A percentile compares a stretch with the other conserved stretches of the same genome.
Evolutionary conservation across 2,888 invertebrate genomes (phyloP).

Genomic region (Lottia scabra): DNA sequence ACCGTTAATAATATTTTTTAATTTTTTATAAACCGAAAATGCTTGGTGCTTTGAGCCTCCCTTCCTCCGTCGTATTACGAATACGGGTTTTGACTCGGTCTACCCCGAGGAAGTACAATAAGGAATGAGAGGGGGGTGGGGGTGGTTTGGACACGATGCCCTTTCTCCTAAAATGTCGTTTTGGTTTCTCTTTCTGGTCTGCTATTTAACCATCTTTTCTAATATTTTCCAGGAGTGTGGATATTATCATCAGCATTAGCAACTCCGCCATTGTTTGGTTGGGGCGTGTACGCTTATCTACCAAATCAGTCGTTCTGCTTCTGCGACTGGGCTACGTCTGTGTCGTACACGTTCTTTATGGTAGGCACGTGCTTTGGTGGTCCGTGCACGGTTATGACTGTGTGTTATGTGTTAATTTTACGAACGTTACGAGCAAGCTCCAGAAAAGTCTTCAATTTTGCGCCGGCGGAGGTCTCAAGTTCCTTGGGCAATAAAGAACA

Average conservation of each 20-base stretch:
- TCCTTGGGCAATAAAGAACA: not conserved
- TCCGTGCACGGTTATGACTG: slow-evolving; percentile 56
- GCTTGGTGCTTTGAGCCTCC: no score
- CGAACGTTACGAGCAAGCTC: slow-evolving; percentile 33
- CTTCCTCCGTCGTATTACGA: no score
- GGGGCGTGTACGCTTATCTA: slow-evolving; percentile 56
- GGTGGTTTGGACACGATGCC: no score
- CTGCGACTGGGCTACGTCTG: slow-evolving; percentile 54
- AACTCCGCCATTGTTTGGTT: slow-evolving; percentile 55
- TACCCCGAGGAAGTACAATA: no score
- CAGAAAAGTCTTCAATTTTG: not conserved
- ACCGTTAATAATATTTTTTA: no score
- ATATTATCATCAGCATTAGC: slow-evolving; percentile 46
- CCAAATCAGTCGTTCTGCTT: slow-evolving; percentile 57
- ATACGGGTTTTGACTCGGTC: no score
- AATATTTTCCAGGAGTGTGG: slow-evolving; percentile 52
- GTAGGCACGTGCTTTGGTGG: slow-evolving; percentile 58
- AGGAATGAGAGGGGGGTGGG: no score
- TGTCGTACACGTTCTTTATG: slow-evolving; percentile 62
- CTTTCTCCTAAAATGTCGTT: no score
- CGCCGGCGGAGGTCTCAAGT: not conserved
- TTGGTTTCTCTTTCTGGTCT: no score
- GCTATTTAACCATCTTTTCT: no score
- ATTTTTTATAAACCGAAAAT: no score
- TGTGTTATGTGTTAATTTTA: slow-evolving; percentile 53